Conservation (phyloP, 2,113 vertebrate species). For the Leptosomus discolor region DNA sequence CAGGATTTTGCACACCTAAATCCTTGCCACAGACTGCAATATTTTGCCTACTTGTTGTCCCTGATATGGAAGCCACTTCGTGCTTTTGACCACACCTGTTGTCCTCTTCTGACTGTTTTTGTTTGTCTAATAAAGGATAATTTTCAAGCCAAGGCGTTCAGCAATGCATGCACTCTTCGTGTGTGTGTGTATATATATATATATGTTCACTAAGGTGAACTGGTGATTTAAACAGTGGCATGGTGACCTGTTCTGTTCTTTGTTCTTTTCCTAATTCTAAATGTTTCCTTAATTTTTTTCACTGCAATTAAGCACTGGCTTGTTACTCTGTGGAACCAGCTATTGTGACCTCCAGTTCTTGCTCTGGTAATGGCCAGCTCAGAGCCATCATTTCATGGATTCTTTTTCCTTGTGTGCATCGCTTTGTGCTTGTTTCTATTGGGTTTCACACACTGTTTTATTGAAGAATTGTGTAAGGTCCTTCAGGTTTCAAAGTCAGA, state of each 20-base stretch:
- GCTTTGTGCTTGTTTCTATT: neutral
- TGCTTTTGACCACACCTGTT: neutral
- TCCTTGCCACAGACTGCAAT: neutral
- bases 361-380: neutral
- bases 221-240: neutral
- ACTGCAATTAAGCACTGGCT: neutral
- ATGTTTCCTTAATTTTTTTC: neutral
- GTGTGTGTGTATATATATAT: neutral
- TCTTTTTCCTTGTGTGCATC: neutral
- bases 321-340: neutral
- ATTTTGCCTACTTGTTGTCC: neutral
- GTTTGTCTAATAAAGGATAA: neutral
- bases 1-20: neutral
- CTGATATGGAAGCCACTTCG: neutral
- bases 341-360: neutral
- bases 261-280: neutral
- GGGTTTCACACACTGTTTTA: neutral
- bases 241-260: neutral
- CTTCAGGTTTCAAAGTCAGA: neutral
- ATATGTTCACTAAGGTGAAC: neutral
- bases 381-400: neutral
- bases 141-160: neutral
- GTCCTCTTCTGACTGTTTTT: neutral
- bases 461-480: neutral
- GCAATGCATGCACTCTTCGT: neutral